These are phyloP conservation scores for Apeira syringaria DNA, from an alignment of 2,888 invertebrate species.

Conservation along the genomic window DNA sequence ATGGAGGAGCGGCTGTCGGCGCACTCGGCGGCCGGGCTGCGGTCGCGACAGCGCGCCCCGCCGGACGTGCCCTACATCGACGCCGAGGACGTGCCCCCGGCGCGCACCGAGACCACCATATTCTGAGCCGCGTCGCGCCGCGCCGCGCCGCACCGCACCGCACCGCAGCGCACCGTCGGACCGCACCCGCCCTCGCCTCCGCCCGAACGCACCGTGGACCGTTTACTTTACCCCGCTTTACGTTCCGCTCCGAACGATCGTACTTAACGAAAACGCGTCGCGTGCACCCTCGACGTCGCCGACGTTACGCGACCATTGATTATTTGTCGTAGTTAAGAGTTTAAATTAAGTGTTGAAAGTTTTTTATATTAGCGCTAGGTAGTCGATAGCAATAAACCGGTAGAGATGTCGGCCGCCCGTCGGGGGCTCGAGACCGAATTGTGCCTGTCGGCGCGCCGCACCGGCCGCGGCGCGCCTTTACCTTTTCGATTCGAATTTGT, in stretches of 20 bases:
- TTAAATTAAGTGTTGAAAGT: constrained; percentile 67
- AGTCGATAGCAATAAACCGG: constrained; percentile 64
- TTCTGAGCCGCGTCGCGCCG: constrained; percentile 56
- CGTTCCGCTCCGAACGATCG: constrained; percentile 42
- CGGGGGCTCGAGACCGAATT: constrained; percentile 53
- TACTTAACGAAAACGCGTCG: constrained; percentile 49
- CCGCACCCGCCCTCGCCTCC: constrained; percentile 23
- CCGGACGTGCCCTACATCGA: constrained; percentile 94
- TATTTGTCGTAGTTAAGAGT: constrained; percentile 45
- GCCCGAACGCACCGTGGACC: constrained; percentile 29
- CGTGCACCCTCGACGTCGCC: constrained; percentile 33
- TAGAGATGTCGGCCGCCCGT: constrained; percentile 47
- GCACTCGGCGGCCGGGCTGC: constrained; percentile 97
- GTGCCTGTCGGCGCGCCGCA: constrained; percentile 48
- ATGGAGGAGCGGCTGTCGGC: constrained; percentile 99
- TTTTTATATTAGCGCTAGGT: constrained; percentile 52
- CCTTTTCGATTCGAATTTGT: constrained; percentile 39
- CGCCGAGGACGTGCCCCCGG: constrained; percentile 83
- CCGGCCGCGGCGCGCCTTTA: constrained; percentile 34
- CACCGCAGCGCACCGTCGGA: no score
- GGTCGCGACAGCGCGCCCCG: constrained; percentile 90
- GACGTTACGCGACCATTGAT: constrained; percentile 31
- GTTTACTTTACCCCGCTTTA: constrained; percentile 31
- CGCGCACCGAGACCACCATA: constrained; percentile 71
- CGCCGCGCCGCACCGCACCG: no score